Conservation (phyloP, 1,140 invertebrate species). For the Drosophila miranda region DNA sequence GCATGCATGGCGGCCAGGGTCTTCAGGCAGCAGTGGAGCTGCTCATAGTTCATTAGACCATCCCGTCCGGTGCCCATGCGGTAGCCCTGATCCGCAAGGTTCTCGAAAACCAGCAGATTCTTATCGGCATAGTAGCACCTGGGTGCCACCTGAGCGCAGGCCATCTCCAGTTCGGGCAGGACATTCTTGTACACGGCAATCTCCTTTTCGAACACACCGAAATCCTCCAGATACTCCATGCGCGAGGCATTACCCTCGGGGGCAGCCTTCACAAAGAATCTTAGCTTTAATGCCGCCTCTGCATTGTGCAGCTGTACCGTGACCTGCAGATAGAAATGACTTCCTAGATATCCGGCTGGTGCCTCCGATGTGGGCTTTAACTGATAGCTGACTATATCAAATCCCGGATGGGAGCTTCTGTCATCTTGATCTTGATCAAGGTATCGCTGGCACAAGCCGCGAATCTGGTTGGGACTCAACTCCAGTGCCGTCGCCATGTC, state of each 20-base stretch:
- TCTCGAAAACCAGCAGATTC: constrained; percentile 83
- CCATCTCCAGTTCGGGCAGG: constrained; percentile 69
- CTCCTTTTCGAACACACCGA: constrained; percentile 84
- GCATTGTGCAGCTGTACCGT: constrained; percentile 30
- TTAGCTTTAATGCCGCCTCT: constrained; percentile 39
- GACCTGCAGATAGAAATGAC: constrained; percentile 81
- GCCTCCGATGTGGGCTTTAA: constrained; percentile 62
- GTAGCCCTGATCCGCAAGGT: constrained; percentile 81
- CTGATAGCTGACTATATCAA: constrained; percentile 65
- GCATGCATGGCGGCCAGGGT: constrained; percentile 84
- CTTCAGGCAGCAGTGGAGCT: constrained; percentile 83
- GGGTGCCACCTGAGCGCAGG: constrained; percentile 68
- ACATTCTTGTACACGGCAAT: constrained; percentile 82
- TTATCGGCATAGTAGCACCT: constrained; percentile 82
- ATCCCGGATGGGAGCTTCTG: constrained; percentile 8
- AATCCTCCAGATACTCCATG: constrained; percentile 82
- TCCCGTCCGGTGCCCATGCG: constrained; percentile 70
- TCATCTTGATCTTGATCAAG: constrained; percentile 81
- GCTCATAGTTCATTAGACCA: constrained; percentile 83
- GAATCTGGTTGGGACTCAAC: constrained; percentile 82
- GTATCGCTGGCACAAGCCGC: constrained; percentile 82
- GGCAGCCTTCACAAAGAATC: constrained; percentile 83
- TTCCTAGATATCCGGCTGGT: constrained; percentile 83
- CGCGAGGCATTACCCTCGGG: constrained; percentile 78
- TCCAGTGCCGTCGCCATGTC: constrained; percentile 83